Conservation (phyloP, 2,888 invertebrate species). For the Tetrapedia diversipes region DNA sequence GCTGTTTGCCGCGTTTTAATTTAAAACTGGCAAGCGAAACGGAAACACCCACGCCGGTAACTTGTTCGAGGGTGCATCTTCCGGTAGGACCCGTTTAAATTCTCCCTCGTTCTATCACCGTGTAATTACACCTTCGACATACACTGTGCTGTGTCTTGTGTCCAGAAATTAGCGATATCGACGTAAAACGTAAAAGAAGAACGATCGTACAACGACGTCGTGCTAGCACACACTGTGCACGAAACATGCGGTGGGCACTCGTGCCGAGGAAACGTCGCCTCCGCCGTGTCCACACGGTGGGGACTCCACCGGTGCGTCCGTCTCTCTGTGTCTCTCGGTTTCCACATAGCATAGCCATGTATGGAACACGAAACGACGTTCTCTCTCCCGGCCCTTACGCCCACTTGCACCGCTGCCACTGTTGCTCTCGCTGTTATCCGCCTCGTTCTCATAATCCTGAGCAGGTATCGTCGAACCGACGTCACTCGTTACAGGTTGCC, state of each 20-base stretch:
- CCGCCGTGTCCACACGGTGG: conserved; percentile 70
- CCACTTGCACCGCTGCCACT: conserved; percentile 63
- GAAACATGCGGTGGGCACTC: conserved; percentile 58
- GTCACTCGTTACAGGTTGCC: conserved; percentile 39
- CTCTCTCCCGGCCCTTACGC: conserved; percentile 73
- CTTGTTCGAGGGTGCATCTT: conserved; percentile 48
- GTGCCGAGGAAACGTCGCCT: conserved; percentile 69
- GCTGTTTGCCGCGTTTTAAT: conserved; percentile 10
- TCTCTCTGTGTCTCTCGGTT: conserved; percentile 77
- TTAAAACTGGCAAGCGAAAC: conserved; percentile 12
- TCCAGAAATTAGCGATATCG: not conserved
- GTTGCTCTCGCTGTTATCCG: conserved; percentile 47
- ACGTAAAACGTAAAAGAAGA: conserved; percentile 26
- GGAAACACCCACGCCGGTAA: conserved; percentile 57
- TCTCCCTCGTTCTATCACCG: not conserved
- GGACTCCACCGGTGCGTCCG: conserved; percentile 72
- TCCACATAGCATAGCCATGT: conserved; percentile 82
- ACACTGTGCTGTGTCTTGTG: not conserved
- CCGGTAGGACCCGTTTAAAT: not conserved
- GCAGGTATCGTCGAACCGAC: conserved; percentile 60
- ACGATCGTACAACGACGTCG: conserved; percentile 51
- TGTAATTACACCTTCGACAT: not conserved
- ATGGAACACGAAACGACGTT: conserved; percentile 80
- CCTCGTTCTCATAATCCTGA: conserved; percentile 47
- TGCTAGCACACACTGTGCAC: conserved; percentile 60